phyloP scores from a whole-genome alignment of 2,113 vertebrate genomes.

The Buteo buteo region DNA sequence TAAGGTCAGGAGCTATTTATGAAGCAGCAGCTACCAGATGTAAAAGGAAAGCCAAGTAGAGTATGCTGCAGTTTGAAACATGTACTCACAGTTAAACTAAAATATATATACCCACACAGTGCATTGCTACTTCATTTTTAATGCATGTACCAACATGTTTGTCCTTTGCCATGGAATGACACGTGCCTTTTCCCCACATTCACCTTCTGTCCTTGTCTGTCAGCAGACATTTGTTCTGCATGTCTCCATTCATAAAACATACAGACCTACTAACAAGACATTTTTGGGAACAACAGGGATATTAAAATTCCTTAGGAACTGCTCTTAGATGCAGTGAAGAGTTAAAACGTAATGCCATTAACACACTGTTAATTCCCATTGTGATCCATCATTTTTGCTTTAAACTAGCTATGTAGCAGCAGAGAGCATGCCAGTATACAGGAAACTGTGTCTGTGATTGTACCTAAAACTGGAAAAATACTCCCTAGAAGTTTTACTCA shows the following conservation, averaged over 20 bases:
- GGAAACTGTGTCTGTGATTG: background rate
- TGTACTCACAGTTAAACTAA: background rate
- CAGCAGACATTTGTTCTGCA: background rate
- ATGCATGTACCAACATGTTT: background rate
- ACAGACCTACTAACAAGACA: background rate
- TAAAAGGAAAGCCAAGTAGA: background rate
- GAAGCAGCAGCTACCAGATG: background rate
- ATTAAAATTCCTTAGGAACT: background rate
- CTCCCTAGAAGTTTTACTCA: background rate
- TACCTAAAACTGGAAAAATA: background rate
- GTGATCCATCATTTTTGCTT: background rate
- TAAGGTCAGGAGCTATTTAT: constrained; percentile 6
- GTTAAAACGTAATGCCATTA: background rate
- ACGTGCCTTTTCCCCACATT: background rate
- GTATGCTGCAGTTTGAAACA: background rate
- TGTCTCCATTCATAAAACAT: constrained; percentile 21
- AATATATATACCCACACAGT: background rate
- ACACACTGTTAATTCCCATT: background rate
- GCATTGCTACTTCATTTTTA: constrained; percentile 8
- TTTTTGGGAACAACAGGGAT: background rate
- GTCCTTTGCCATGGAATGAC: constrained; percentile 1
- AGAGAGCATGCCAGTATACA: background rate
- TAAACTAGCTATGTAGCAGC: background rate
- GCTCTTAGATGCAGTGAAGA: background rate
- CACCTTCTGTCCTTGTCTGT: constrained; percentile 21